These are phyloP conservation scores for Saturnia pavonia DNA, from an alignment of 2,888 invertebrate species.

Conservation along the genomic window DNA sequence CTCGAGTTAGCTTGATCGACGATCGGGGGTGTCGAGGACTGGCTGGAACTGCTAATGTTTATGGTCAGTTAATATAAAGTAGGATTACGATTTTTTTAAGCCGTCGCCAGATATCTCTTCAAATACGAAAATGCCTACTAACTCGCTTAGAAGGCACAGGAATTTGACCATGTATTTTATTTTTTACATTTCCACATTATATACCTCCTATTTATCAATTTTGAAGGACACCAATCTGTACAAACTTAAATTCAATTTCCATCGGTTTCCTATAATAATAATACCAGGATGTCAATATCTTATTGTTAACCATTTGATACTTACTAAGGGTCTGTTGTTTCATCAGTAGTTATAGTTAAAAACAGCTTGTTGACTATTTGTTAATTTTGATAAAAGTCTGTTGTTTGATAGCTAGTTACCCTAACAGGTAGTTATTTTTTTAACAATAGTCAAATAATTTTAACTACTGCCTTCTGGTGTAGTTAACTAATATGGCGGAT, in stretches of 20 bases:
- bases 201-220: too few relatives aligned
- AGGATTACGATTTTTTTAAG: not conserved
- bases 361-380: too few relatives aligned
- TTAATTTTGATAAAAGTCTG: too few relatives aligned
- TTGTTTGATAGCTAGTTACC: too few relatives aligned
- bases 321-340: too few relatives aligned
- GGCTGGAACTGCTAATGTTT: constrained; percentile 66
- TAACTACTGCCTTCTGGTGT: too few relatives aligned
- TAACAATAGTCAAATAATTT: too few relatives aligned
- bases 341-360: too few relatives aligned
- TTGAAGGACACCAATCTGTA: not conserved
- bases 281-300: not conserved
- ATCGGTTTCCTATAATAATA: not conserved
- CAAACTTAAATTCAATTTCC: not conserved
- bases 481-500: too few relatives aligned
- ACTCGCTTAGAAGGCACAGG: not conserved
- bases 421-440: too few relatives aligned
- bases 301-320: not conserved
- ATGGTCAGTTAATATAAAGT: constrained; percentile 48
- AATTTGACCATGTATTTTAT: not conserved
- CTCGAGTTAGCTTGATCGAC: constrained; percentile 63
- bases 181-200: too few relatives aligned
- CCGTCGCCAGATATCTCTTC: too few relatives aligned
- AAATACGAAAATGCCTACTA: not conserved
- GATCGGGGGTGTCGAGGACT: constrained; percentile 66